Evolutionary conservation across 1,140 invertebrate species (phyloP), one percentile per base, ranked within the genome.

Genomic region (Atta texana): DNA sequence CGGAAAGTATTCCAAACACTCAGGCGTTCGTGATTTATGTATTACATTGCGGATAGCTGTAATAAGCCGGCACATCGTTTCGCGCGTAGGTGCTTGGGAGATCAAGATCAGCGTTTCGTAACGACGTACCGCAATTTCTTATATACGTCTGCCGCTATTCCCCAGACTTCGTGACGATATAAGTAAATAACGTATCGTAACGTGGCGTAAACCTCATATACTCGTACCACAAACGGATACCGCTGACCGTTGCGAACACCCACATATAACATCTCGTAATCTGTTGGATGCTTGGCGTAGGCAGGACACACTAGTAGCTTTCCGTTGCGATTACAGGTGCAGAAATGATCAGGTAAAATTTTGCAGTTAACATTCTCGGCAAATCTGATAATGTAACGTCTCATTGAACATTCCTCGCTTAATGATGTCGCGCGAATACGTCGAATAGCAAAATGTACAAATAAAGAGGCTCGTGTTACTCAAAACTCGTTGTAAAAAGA

Each of bases 211-310:
- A 66, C 72, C 59, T 66, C 71, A 49, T 18, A 61, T 49, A 89
- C 68, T 51, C 53, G 87, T 61, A 39, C 85, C 85, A 87, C 24
- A 68, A 87, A 76, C 87, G 49, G 55, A 80, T 44, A 80, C 21
- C 74, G 78, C 68, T 55, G 75, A 88, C 69, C 68, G 66, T 89
- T 89, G 85, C 63, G 92, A 87, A 92, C 93, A 92, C 93, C 92
- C 92, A 93, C 93, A 91, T 91, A 88, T 90, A 92, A 93, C 91
- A 90, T 92, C 89, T 89, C 89, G 90, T 92, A 92, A 93, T 92
- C 88, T 85, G 78, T 71, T 71, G 91, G 91, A 92, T 90, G 90
- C 84, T 85, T 84, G 90, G 91, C 92, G 92, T 93, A 92, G 93
- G 93, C 59, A 66, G 85, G 51, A 24, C 68, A 24, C 68, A 68